Evolutionary conservation across 2,113 vertebrate species (phyloP).

Genomic region (Lipophrys pholis): DNA sequence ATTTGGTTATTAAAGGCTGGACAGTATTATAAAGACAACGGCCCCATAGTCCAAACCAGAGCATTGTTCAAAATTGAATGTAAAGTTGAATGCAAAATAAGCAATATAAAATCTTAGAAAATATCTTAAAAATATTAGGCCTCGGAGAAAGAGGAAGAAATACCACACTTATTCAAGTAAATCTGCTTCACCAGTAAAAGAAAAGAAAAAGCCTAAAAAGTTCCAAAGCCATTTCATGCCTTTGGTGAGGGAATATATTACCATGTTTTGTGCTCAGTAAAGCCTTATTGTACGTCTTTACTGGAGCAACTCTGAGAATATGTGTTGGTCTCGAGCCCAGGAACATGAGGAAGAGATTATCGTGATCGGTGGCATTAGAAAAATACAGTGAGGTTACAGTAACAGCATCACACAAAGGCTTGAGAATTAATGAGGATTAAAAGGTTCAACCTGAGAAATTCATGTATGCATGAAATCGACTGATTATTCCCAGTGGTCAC

Average conservation of each 20-base stretch:
- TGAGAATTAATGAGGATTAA: conserved; percentile 6
- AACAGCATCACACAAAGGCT: background rate
- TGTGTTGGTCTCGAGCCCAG: background rate
- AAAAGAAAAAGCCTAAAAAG: conserved; percentile 1
- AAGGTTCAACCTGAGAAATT: background rate
- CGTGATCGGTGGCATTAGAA: background rate
- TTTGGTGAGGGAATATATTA: background rate
- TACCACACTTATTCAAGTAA: no score
- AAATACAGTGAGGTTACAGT: conserved; percentile 8
- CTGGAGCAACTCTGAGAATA: background rate
- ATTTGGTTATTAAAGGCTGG: background rate
- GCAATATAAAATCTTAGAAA: no score
- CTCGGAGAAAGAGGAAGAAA: no score
- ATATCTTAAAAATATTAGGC: no score
- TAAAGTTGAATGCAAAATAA: no score
- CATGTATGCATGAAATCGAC: background rate
- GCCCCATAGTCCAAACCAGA: background rate
- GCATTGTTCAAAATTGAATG: no score
- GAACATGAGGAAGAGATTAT: background rate
- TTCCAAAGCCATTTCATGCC: conserved; percentile 3
- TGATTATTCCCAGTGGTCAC: background rate
- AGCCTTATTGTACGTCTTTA: background rate
- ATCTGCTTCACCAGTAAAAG: no score
- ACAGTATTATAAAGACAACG: background rate
- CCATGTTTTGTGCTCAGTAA: background rate